Base-by-base conservation (phyloP, 2,797 vertebrate genomes). In the Scolopax bukidnonensis region DNA sequence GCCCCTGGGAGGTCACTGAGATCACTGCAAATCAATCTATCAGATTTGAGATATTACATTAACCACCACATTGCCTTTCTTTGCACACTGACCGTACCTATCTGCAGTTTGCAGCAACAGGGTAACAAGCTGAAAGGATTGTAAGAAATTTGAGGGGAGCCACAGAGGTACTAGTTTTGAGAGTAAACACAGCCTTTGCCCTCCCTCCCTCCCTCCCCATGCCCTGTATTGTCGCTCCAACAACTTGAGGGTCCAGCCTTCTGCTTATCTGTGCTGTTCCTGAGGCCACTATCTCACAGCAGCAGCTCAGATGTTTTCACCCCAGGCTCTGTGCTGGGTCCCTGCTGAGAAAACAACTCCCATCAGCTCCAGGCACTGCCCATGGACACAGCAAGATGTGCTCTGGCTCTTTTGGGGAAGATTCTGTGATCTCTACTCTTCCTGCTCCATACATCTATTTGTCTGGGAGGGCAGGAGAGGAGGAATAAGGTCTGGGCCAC, bases 61-160 rank as follows among this genome's bases (percentile, higher is more conserved):
- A 45, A 45, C 43, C 43, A 45, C 43, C 4, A 9, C 74, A 32
- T 16, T 73, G 51, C 50, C 67, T 64, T 87, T 77, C 83, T 60
- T 0, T 47, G 54, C 59, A 65, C 1, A 0, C 13, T 63, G 50
- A 50, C 57, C 33, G 20, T 16, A 27, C 32, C 59, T 3, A 54
- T 16, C 60, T 93, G 84, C 78, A 82, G 50, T 6, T 47, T 12
- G 48, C 25, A 79, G 50, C 40, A 78, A 60, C 11, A 45, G 54
- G 75, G 36, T 47, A 74, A 77, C 24, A 70, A 73, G 33, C 33
- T 76, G 90, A 63, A 91, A 65, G 32, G 7, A 69, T 0, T 79
- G 61, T 70, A 81, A 38, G 69, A 51, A 20, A 33, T 80, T 27
- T 33, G 27, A 77, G 60, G 25, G 32, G 21, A 89, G 25, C 28